Base-by-base conservation (phyloP, 2,113 vertebrate genomes). In the Clarias magur region DNA sequence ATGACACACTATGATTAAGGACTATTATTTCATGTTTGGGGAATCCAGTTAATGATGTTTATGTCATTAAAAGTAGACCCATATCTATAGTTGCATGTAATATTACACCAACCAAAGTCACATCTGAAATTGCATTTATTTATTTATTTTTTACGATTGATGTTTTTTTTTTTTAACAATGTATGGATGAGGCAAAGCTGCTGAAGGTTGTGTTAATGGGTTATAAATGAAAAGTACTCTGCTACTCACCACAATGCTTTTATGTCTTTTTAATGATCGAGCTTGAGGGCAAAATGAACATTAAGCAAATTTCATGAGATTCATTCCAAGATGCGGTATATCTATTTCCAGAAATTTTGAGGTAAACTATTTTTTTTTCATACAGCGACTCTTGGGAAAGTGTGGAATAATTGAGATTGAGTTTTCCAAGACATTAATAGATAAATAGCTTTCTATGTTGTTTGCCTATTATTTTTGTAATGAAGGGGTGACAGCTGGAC, bases 121-220 rank as follows among this genome's bases (percentile, higher is more conserved):
- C 3, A 76, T 76, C 73, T 76, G 73, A 76, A 23, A 76, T 10
- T 13, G 10, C 30, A 9, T 80, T 10, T 48, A 34, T 65, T 23
- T 34, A 34, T 34, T 34, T n/a, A n/a, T n/a, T 42, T 60, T 34
- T 4, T 67, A 42, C 15, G 25, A 83, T 54, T 30, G 62, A 53
- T 7, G 21, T 56, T 38, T 38, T 34, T 34, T 34, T 81, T 63
- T 67, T 62, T 67, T 68, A 48, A 30, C 68, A 65, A 53, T 65
- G 38, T 7, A 13, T 82, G 80, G 3, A 83, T 19, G 76, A 42
- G 16, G 70, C 8, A 82, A 48, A 27, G 21, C 92, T 90, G 88
- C 86, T 90, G 91, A 82, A 89, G 86, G 53, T 15, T 79, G 83
- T 65, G 84, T 82, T 91, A 91, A 93, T 93, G 91, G 90, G 92